These are phyloP conservation scores for Trididemnum clinides DNA, from an alignment of 23 tunicate species.

Conservation along the genomic window DNA sequence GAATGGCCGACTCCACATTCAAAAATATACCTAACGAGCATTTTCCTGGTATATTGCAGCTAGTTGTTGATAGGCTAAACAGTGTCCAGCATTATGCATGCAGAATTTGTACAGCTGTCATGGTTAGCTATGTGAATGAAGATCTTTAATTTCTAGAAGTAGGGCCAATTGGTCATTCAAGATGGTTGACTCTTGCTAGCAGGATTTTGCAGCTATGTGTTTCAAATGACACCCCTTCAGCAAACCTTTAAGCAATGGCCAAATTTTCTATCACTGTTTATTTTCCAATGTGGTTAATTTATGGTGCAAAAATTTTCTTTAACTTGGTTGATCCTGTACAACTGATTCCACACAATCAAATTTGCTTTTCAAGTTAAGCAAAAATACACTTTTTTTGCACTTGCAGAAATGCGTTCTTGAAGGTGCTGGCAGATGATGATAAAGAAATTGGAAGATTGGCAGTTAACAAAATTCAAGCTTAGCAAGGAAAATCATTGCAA, in stretches of 20 bases:
- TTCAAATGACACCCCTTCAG: not conserved
- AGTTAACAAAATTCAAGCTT: not conserved
- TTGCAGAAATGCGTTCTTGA: conserved; percentile 33
- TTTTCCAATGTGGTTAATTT: conserved; percentile 4
- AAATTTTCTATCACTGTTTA: conserved; percentile 2
- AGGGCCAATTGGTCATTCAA: conserved; percentile 34
- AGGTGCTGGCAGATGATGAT: conserved; percentile 23
- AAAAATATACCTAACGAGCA: conserved; percentile 9
- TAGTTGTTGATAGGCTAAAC: conserved; percentile 19
- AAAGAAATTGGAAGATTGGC: conserved; percentile 7
- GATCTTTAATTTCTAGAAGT: conserved; percentile 29
- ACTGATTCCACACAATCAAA: not conserved
- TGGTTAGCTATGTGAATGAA: not conserved
- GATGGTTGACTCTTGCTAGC: conserved; percentile 35
- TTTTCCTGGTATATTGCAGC: not conserved
- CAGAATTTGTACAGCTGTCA: conserved; percentile 14
- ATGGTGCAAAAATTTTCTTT: conserved; percentile 23
- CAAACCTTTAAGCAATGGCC: not conserved
- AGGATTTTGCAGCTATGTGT: conserved; percentile 7
- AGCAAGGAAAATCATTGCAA: not conserved
- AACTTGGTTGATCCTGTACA: not conserved
- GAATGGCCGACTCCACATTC: conserved; percentile 25
- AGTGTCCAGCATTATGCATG: conserved; percentile 34
- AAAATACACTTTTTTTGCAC: conserved; percentile 42
- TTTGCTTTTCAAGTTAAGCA: conserved; percentile 8